These are phyloP conservation scores for Ptychoptera contaminata DNA, from an alignment of 2,888 invertebrate genomes.

Conservation along the genomic window DNA sequence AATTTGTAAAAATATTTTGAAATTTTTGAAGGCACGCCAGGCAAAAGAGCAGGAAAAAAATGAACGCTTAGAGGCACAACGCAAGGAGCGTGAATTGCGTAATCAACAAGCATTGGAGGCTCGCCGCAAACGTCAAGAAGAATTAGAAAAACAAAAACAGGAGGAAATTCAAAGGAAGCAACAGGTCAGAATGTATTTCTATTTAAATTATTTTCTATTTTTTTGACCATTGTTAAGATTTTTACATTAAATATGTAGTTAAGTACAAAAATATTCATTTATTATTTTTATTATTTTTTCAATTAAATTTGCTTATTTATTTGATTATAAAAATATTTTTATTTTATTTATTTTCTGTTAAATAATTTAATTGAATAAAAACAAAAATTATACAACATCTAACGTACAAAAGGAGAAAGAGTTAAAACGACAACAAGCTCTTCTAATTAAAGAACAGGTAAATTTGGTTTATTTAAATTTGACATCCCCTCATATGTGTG, in stretches of 20 bases:
- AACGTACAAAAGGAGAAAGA: slow-evolving; percentile 59
- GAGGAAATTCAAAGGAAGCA: slow-evolving; percentile 74
- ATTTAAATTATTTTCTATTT: too few relatives aligned
- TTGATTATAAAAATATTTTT: background rate
- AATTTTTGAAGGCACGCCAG: slow-evolving; percentile 18
- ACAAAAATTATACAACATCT: too few relatives aligned
- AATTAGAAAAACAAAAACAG: slow-evolving; percentile 65
- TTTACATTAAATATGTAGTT: too few relatives aligned
- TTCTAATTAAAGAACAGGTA: slow-evolving; percentile 84
- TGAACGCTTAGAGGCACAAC: slow-evolving; percentile 68
- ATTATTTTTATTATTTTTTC: too few relatives aligned
- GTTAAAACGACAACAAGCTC: slow-evolving; percentile 75
- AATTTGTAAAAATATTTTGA: background rate
- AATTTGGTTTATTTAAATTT: slow-evolving; percentile 18
- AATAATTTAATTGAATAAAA: background rate
- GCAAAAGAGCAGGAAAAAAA: slow-evolving; percentile 54
- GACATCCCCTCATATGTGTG: slow-evolving; percentile 1
- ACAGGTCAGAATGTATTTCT: slow-evolving; percentile 44
- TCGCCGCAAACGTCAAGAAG: slow-evolving; percentile 72
- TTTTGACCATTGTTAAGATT: too few relatives aligned
- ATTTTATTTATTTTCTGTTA: background rate
- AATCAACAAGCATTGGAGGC: slow-evolving; percentile 81
- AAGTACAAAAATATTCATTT: too few relatives aligned
- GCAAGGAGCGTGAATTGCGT: slow-evolving; percentile 64
- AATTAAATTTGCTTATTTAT: too few relatives aligned